These are phyloP conservation scores for Poecilia wingei DNA, from an alignment of 2,797 vertebrate species.

Conservation along the genomic window DNA sequence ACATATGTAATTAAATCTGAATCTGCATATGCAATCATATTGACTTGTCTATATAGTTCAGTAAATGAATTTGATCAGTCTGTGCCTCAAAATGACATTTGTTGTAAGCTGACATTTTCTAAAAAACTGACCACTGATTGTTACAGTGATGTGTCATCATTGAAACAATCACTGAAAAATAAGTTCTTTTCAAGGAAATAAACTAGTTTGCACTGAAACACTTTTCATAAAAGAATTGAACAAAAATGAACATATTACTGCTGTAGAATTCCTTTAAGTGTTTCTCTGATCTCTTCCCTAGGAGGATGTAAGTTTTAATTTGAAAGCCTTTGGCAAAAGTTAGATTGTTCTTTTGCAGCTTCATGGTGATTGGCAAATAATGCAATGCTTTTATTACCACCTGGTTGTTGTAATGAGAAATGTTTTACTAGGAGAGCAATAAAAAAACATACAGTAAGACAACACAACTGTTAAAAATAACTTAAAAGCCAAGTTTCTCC, in stretches of 20 bases:
- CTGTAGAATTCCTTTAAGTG: not conserved
- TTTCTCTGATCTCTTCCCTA: not conserved
- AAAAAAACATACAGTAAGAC: not conserved
- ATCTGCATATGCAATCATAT: not conserved
- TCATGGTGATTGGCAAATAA: not conserved
- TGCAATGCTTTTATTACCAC: not conserved
- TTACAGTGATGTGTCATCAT: no score
- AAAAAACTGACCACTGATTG: not conserved
- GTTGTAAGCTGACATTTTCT: not conserved
- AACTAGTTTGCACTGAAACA: not conserved
- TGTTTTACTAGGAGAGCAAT: not conserved
- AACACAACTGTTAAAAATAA: not conserved
- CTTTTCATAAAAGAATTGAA: not conserved
- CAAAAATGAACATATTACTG: not conserved
- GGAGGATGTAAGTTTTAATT: not conserved
- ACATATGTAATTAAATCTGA: not conserved
- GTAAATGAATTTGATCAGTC: not conserved
- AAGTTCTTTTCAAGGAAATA: not conserved
- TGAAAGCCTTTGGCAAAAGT: no score
- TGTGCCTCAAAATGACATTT: not conserved
- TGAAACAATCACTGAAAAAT: not conserved
- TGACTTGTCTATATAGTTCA: not conserved
- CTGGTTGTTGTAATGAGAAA: not conserved
- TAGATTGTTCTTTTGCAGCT: not conserved
- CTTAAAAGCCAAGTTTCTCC: not conserved